phyloP scores from a whole-genome alignment of 2,888 invertebrate species.

The Malthinus flaveolus region DNA sequence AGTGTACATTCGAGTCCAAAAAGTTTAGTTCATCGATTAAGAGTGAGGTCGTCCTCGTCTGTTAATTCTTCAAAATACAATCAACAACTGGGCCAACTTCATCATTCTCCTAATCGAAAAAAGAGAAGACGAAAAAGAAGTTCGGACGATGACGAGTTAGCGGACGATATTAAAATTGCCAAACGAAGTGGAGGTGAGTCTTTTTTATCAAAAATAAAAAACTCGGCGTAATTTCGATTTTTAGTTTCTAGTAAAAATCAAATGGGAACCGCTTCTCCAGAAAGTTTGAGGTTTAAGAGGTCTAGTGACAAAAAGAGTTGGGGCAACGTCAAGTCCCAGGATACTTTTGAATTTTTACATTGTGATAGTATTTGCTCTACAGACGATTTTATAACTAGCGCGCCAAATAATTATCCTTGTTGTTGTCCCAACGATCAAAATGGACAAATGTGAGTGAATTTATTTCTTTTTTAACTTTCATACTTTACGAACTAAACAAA shows the following conservation, averaged over 20 bases:
- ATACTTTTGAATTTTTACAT: slow-evolving; percentile 50
- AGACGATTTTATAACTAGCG: slow-evolving; percentile 40
- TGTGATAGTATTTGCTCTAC: slow-evolving; percentile 44
- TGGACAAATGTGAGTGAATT: slow-evolving; percentile 53
- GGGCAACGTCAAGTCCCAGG: slow-evolving; percentile 45
- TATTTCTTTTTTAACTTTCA: background rate
- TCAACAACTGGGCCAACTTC: slow-evolving; percentile 26
- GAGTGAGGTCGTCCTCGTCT: slow-evolving; percentile 55
- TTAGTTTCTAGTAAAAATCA: slow-evolving; percentile 33
- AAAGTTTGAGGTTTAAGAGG: slow-evolving; percentile 41
- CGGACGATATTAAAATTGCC: slow-evolving; percentile 15
- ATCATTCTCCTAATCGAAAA: slow-evolving; percentile 19
- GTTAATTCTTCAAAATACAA: slow-evolving; percentile 54
- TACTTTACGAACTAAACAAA: background rate
- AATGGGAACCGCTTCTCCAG: slow-evolving; percentile 35
- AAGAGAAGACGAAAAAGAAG: slow-evolving; percentile 14
- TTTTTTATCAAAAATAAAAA: background rate
- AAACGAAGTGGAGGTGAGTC: slow-evolving; percentile 14
- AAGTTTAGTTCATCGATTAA: slow-evolving; percentile 47
- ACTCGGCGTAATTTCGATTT: slow-evolving; percentile 13
- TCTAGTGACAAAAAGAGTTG: slow-evolving; percentile 52
- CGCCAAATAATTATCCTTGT: slow-evolving; percentile 58
- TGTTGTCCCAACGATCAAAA: slow-evolving; percentile 59
- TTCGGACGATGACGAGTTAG: slow-evolving; percentile 14
- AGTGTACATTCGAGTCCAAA: slow-evolving; percentile 54